Conservation (phyloP, 2,888 invertebrate species). For the Rhimphoctona megacephalus region DNA sequence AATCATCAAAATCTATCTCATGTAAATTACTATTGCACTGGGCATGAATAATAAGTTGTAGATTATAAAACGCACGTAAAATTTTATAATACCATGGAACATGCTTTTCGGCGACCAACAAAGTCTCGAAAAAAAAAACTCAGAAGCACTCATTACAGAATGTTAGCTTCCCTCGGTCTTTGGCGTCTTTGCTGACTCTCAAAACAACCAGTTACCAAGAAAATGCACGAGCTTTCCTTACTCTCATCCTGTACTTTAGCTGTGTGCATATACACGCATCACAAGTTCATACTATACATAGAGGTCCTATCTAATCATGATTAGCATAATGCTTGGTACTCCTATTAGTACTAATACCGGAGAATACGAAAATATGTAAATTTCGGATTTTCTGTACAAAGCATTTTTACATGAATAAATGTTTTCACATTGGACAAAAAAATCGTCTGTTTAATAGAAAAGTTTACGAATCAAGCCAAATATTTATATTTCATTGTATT, state of each 20-base stretch:
- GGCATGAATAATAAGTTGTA: not conserved
- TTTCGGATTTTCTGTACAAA: constrained; percentile 41
- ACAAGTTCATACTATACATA: constrained; percentile 19
- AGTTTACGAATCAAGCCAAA: not conserved
- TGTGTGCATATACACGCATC: constrained; percentile 35
- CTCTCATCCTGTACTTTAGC: not conserved
- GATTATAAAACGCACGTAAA: not conserved
- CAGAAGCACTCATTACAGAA: constrained; percentile 54
- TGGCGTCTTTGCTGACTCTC: constrained; percentile 67
- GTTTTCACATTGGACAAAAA: not conserved
- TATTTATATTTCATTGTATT: not conserved
- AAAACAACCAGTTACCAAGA: constrained; percentile 69
- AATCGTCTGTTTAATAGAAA: not conserved
- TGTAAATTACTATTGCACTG: no score
- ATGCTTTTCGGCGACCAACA: constrained; percentile 51
- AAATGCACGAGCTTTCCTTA: constrained; percentile 38
- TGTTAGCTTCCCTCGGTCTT: constrained; percentile 60
- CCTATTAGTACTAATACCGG: constrained; percentile 35
- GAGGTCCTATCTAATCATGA: constrained; percentile 63
- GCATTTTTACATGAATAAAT: constrained; percentile 9
- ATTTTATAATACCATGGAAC: constrained; percentile 18
- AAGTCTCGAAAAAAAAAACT: constrained; percentile 64
- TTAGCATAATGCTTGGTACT: constrained; percentile 65
- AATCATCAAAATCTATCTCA: no score
- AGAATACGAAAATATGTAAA: constrained; percentile 49